Evolutionary conservation across 2,888 invertebrate genomes (phyloP).

Genomic region (Tenthredo distinguenda): DNA sequence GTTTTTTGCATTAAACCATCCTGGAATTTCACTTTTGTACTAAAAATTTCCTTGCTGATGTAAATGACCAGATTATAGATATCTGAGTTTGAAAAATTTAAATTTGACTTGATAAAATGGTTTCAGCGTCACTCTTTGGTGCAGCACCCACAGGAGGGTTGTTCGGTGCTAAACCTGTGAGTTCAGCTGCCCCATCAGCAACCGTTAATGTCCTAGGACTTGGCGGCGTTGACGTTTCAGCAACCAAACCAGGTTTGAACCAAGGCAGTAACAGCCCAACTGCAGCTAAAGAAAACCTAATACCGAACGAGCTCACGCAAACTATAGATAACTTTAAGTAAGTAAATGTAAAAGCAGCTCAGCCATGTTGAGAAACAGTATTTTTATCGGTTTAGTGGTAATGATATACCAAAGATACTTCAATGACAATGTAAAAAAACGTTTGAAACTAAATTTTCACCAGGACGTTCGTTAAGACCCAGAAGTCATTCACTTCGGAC

Average conservation of each 20-base stretch:
- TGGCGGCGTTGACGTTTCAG: conserved; percentile 83
- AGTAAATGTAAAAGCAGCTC: conserved; percentile 61
- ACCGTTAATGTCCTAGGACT: conserved; percentile 82
- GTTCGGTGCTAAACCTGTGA: conserved; percentile 68
- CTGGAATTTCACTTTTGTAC: background rate
- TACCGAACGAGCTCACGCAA: conserved; percentile 89
- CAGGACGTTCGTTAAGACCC: conserved; percentile 89
- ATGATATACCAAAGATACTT: background rate
- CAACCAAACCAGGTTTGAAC: conserved; percentile 76
- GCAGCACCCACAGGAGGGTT: conserved; percentile 64
- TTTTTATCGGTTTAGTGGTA: background rate
- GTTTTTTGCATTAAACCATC: background rate
- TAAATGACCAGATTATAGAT: too few species aligned
- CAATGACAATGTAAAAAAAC: background rate
- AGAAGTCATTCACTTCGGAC: conserved; percentile 90
- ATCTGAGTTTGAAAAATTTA: background rate
- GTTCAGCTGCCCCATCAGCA: conserved; percentile 62
- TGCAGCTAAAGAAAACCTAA: conserved; percentile 82
- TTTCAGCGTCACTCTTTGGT: conserved; percentile 69
- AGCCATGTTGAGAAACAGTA: background rate
- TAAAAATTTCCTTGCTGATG: too few species aligned
- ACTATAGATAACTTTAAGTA: conserved; percentile 90
- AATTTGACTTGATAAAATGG: background rate
- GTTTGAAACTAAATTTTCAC: conserved; percentile 7
- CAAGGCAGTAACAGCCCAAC: conserved; percentile 78